Percentiles rank a stretch among this genome's conserved stretches.
These are phyloP conservation scores for Naja naja DNA, from an alignment of 2,113 vertebrate genomes.

Conservation along the genomic window DNA sequence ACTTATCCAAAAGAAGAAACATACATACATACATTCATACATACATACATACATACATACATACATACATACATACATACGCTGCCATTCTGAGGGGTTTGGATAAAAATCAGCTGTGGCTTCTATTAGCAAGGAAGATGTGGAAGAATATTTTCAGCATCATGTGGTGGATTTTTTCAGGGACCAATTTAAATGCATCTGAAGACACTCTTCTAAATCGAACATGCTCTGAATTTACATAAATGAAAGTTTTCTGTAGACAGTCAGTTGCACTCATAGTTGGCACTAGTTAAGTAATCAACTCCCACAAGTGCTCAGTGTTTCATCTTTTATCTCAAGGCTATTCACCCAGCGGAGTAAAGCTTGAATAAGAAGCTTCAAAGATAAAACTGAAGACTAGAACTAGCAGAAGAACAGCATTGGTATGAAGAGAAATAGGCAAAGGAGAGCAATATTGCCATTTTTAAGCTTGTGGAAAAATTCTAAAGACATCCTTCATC, in stretches of 20 bases:
- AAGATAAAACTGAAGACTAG: background rate
- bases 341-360: background rate
- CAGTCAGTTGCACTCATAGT: background rate
- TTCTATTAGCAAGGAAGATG: background rate
- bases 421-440: background rate
- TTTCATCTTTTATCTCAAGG: constrained; percentile 5
- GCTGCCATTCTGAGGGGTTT: background rate
- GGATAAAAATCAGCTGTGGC: background rate
- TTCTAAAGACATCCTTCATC: background rate
- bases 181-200: background rate
- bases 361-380: background rate
- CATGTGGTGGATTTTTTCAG: background rate
- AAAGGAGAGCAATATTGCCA: background rate
- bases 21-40: background rate
- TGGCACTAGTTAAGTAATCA: constrained; percentile 3
- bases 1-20: background rate
- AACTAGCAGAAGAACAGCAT: background rate
- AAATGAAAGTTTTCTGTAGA: background rate
- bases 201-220: background rate
- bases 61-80: background rate
- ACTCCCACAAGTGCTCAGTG: background rate
- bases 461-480: background rate
- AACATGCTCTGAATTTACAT: background rate
- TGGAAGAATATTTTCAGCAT: background rate
- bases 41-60: too few relatives aligned